Conservation (phyloP, 2,113 vertebrate species). For the Epinephelus cyanopodus region DNA sequence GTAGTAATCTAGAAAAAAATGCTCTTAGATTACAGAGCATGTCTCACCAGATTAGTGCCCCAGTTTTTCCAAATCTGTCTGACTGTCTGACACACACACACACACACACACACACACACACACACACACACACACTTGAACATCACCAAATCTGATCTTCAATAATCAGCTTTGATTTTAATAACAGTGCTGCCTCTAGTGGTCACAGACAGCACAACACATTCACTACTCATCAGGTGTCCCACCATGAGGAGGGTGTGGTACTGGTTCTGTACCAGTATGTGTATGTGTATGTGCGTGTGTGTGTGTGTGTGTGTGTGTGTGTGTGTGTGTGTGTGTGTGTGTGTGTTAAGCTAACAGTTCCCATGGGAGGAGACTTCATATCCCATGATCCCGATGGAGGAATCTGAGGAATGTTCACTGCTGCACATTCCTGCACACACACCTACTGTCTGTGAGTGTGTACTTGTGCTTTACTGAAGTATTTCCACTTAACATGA, state of each 20-base stretch:
- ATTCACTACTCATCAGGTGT: neutral
- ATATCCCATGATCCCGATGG: constrained; percentile 58
- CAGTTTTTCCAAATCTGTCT: constrained; percentile 19
- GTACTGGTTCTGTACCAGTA: neutral
- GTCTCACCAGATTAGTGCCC: constrained; percentile 60
- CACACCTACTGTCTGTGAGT: constrained; percentile 9
- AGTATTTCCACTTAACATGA: too few species aligned
- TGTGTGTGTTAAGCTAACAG: constrained; percentile 1
- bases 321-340: neutral
- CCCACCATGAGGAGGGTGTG: neutral
- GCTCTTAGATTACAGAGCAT: constrained; percentile 36
- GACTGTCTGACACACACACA: neutral
- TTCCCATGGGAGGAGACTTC: constrained; percentile 44
- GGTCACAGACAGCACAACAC: neutral
- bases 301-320: constrained; percentile 1
- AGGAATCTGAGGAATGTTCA: constrained; percentile 60
- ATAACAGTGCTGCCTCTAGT: neutral
- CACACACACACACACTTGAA: neutral
- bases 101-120: constrained; percentile 1
- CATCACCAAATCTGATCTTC: neutral
- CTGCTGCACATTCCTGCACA: constrained; percentile 56
- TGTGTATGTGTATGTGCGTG: too few species aligned
- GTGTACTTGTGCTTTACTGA: neutral
- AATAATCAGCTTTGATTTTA: neutral
- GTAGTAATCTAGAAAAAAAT: constrained; percentile 45